Evolutionary conservation across 1,140 invertebrate species (phyloP).

Genomic region (Euura lappo): DNA sequence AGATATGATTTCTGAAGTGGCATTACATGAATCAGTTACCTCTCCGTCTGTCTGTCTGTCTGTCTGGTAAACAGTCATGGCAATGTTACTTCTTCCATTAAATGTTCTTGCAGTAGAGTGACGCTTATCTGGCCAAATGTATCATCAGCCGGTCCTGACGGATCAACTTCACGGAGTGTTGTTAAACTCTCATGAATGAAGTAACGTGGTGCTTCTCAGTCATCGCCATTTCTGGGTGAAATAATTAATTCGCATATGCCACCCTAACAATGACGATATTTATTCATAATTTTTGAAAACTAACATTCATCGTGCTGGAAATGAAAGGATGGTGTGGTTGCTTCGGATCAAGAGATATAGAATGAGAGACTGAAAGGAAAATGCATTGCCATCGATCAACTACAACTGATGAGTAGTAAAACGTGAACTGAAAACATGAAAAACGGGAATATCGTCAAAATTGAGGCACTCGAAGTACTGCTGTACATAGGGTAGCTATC

Average conservation of each 20-base stretch:
- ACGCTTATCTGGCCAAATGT: not conserved
- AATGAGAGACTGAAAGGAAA: too few species aligned
- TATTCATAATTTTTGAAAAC: too few species aligned
- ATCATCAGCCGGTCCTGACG: not conserved
- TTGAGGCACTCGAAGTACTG: not conserved
- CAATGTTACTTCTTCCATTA: too few species aligned
- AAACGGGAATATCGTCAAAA: not conserved
- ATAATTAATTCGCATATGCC: not conserved
- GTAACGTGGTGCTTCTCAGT: not conserved
- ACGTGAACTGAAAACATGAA: not conserved
- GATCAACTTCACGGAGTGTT: too few species aligned
- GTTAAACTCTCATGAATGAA: too few species aligned
- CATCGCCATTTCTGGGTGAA: too few species aligned
- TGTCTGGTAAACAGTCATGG: too few species aligned
- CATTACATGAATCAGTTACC: not conserved
- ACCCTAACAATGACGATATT: not conserved
- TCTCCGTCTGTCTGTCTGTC: too few species aligned
- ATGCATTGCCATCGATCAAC: not conserved
- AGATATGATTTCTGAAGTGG: not conserved
- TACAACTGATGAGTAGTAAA: not conserved
- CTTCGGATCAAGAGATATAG: too few species aligned
- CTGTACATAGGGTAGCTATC: constrained; percentile 18
- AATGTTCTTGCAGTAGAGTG: not conserved
- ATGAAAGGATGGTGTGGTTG: too few species aligned
- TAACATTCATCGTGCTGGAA: too few species aligned